Conservation (phyloP, 2,888 invertebrate species). For the Steinernema scapterisci region DNA sequence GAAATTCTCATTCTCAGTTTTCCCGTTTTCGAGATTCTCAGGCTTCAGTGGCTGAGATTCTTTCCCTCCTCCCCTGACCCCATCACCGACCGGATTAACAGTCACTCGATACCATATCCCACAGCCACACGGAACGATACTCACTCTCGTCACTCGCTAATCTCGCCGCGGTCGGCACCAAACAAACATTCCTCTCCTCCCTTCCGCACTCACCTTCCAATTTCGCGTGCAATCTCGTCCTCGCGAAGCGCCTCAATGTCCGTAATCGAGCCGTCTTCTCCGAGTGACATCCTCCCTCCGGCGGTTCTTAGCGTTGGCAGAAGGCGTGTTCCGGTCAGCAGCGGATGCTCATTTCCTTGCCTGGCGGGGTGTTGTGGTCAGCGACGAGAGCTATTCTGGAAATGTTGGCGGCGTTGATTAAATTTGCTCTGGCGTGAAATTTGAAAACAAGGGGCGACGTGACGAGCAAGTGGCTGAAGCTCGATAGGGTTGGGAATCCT, state of each 20-base stretch:
- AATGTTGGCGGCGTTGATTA: not conserved
- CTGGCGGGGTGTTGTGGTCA: not conserved
- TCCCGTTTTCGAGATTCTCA: too few species aligned
- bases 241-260: slow-evolving; percentile 3
- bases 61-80: not conserved
- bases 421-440: too few species aligned
- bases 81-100: not conserved
- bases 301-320: too few species aligned
- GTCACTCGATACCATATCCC: slow-evolving; percentile 16
- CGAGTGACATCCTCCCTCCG: slow-evolving; percentile 12
- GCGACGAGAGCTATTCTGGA: not conserved
- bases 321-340: slow-evolving; percentile 1
- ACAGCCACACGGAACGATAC: not conserved
- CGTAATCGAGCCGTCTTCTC: not conserved
- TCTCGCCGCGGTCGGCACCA: not conserved
- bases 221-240: slow-evolving; percentile 11
- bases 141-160: not conserved
- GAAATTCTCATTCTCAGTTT: not conserved
- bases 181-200: too few species aligned
- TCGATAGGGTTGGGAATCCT: too few species aligned
- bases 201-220: slow-evolving; percentile 2
- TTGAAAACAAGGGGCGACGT: not conserved
- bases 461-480: too few species aligned
- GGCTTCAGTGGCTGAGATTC: too few species aligned
- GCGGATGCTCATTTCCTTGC: slow-evolving; percentile 8